A percentile compares a stretch with the other conserved stretches of the same genome.
phyloP scores from a whole-genome alignment of 2,888 invertebrate species.

The Xestia xanthographa region DNA sequence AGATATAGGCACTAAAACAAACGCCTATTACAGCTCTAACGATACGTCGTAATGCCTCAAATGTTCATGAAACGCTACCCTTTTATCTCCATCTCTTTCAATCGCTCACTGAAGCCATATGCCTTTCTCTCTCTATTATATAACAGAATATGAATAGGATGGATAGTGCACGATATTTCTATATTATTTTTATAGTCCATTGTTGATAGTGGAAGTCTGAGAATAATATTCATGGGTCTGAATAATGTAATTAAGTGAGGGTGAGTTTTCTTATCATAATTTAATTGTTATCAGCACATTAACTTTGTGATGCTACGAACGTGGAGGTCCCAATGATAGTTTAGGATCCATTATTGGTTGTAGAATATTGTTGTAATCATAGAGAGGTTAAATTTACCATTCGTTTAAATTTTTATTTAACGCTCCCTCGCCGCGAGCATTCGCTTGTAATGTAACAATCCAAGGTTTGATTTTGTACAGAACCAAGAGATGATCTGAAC shows the following conservation, averaged over 20 bases:
- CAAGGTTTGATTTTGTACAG: background rate
- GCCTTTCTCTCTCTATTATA: slow-evolving; percentile 48
- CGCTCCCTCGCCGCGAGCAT: background rate
- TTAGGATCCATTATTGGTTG: background rate
- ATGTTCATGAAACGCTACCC: slow-evolving; percentile 63
- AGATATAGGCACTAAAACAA: slow-evolving; percentile 66
- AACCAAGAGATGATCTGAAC: background rate
- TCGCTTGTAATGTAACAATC: background rate
- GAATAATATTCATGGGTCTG: slow-evolving; percentile 32
- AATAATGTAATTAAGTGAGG: slow-evolving; percentile 25
- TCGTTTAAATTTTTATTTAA: background rate
- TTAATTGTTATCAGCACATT: background rate
- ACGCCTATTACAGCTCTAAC: slow-evolving; percentile 67
- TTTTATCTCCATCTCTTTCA: slow-evolving; percentile 59
- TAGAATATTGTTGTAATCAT: background rate
- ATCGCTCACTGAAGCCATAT: slow-evolving; percentile 35
- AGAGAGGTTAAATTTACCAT: background rate
- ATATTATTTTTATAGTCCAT: slow-evolving; percentile 60
- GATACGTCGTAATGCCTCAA: slow-evolving; percentile 66
- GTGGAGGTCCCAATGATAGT: background rate
- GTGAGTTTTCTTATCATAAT: background rate
- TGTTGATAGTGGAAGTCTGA: slow-evolving; percentile 53
- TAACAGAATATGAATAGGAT: slow-evolving; percentile 67
- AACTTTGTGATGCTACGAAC: background rate
- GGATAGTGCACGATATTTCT: slow-evolving; percentile 60